Percentiles rank a stretch among this genome's conserved stretches.
Evolutionary conservation across 2,113 vertebrate genomes (phyloP).

Genomic region (Corvus hawaiiensis): DNA sequence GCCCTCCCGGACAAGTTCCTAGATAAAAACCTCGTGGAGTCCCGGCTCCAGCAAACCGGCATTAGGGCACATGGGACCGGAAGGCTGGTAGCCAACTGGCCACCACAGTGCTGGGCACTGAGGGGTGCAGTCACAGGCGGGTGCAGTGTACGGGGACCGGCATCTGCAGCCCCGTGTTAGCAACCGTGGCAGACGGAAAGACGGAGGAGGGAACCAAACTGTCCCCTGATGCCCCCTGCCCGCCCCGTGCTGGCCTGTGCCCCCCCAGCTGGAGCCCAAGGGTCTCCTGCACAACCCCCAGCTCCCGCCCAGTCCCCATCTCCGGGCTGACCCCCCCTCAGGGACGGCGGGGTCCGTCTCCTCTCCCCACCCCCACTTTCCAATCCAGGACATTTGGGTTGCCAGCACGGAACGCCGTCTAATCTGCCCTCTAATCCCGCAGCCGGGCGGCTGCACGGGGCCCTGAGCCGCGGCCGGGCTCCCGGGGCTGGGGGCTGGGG

Average conservation of each 20-base stretch:
- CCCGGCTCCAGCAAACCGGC: not conserved
- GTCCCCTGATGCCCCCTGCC: not conserved
- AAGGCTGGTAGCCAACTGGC: not conserved
- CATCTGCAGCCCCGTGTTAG: not conserved
- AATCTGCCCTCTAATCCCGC: constrained; percentile 59
- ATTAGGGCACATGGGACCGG: fast-evolving
- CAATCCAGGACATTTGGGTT: constrained; percentile 58
- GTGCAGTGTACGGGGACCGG: not conserved
- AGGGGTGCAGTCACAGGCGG: not conserved
- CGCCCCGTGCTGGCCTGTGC: fast-evolving
- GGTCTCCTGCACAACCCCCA: not conserved
- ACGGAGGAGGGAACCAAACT: not conserved
- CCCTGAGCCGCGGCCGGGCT: not conserved
- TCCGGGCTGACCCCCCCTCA: not conserved
- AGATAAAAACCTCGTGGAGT: not conserved
- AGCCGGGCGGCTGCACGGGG: not conserved
- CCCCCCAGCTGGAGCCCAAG: not conserved
- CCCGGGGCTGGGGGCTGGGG: not conserved
- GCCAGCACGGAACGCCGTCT: not conserved
- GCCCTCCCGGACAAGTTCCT: too few relatives aligned
- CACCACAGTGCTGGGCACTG: not conserved
- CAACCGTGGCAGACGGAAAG: not conserved
- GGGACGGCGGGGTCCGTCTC: not conserved
- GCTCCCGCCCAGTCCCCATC: not conserved
- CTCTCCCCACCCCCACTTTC: constrained; percentile 43